Percentiles rank a stretch among this genome's conserved stretches.
phyloP scores from a whole-genome alignment of 2,888 invertebrate species.

The Plemyria rubiginata region DNA sequence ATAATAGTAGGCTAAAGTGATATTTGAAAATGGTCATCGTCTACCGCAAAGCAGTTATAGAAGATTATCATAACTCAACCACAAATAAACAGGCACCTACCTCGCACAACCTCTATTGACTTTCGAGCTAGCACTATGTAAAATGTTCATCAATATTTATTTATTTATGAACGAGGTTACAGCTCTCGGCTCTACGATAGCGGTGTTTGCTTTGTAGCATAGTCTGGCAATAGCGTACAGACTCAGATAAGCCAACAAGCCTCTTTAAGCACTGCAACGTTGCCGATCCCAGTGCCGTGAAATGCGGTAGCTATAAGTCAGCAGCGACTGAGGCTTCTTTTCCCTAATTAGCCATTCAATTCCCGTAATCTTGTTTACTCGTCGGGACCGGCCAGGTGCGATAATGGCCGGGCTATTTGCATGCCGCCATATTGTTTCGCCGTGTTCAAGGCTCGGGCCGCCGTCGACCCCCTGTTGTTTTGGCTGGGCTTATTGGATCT shows the following conservation, averaged over 20 bases:
- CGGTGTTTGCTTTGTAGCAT: conserved; percentile 59
- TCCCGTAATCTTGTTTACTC: conserved; percentile 85
- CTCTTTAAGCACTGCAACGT: conserved; percentile 56
- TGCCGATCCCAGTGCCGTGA: conserved; percentile 72
- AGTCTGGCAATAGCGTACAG: conserved; percentile 64
- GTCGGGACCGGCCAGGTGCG: conserved; percentile 83
- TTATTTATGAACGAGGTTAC: conserved; percentile 1
- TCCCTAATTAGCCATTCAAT: conserved; percentile 85
- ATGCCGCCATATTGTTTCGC: conserved; percentile 84
- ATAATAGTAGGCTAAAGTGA: too few relatives aligned
- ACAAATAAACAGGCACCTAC: too few relatives aligned
- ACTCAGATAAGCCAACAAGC: conserved; percentile 55
- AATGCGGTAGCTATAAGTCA: conserved; percentile 79
- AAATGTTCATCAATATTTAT: background rate
- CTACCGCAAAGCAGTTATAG: too few relatives aligned
- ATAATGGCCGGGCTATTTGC: conserved; percentile 84
- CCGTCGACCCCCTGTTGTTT: conserved; percentile 80
- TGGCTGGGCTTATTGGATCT: conserved; percentile 83
- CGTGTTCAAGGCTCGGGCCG: conserved; percentile 70
- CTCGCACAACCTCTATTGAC: too few relatives aligned
- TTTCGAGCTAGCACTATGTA: too few relatives aligned
- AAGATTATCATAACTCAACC: too few relatives aligned
- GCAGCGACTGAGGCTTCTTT: conserved; percentile 75
- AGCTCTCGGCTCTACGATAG: conserved; percentile 30
- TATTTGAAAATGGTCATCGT: too few relatives aligned